These are phyloP conservation scores for Aphaenogaster rudis DNA, from an alignment of 1,140 invertebrate species.

Conservation along the genomic window DNA sequence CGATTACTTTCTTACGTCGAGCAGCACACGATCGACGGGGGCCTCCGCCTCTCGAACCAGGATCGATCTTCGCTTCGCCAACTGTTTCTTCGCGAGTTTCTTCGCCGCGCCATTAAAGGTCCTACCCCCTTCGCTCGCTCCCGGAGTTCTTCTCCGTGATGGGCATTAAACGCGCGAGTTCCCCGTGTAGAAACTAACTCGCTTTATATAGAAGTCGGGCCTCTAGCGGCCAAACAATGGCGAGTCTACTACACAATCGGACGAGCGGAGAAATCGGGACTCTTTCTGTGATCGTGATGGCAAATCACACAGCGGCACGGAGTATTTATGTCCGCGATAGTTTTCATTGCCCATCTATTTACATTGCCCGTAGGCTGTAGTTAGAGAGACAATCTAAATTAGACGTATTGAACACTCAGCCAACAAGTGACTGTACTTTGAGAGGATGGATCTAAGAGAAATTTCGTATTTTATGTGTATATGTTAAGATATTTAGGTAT, in stretches of 20 bases:
- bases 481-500: neutral
- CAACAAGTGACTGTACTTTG: neutral
- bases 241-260: neutral
- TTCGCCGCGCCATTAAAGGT: conserved; percentile 43
- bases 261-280: neutral
- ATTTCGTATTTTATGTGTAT: neutral
- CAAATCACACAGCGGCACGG: neutral
- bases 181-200: neutral
- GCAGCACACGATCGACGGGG: conserved; percentile 22
- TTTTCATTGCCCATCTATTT: conserved; percentile 8
- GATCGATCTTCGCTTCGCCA: conserved; percentile 5
- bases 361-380: neutral
- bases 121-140: neutral
- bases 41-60: neutral
- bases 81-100: conserved; percentile 29
- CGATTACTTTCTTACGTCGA: conserved; percentile 53
- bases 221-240: conserved; percentile 8
- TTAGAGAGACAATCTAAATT: neutral
- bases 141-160: neutral
- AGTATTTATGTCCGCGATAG: neutral
- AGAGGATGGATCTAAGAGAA: neutral
- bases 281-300: neutral
- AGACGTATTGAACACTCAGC: neutral
- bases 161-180: neutral
- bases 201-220: neutral